Percentiles rank a stretch among this genome's conserved stretches.
Evolutionary conservation across 2,113 vertebrate genomes (phyloP).

Genomic region (Phalacrocorax brasilianus): DNA sequence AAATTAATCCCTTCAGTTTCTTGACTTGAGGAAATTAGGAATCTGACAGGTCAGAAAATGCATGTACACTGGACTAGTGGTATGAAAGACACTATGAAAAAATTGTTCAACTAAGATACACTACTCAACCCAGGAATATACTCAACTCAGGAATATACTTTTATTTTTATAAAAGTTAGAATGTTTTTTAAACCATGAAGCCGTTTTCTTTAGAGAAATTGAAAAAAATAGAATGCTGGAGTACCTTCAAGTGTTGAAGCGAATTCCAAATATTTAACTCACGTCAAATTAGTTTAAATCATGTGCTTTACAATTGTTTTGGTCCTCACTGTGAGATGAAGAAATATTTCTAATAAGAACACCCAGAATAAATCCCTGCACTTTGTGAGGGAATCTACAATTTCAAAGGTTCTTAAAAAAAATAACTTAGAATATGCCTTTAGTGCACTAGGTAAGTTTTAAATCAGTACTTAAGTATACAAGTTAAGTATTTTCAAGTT

Average conservation of each 20-base stretch:
- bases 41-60: not conserved
- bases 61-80: not conserved
- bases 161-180: not conserved
- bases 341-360: not conserved
- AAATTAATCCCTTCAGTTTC: not conserved
- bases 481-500: not conserved
- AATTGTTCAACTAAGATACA: not conserved
- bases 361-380: not conserved
- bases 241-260: not conserved
- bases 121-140: not conserved
- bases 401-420: not conserved
- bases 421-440: not conserved
- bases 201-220: not conserved
- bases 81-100: not conserved
- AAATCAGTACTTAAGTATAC: not conserved
- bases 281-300: not conserved
- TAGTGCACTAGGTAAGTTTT: not conserved
- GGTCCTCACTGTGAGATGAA: not conserved
- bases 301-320: not conserved
- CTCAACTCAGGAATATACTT: not conserved
- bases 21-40: not conserved
- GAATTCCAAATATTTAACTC: not conserved
- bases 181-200: not conserved
- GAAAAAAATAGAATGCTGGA: not conserved
- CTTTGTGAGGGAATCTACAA: not conserved